A percentile compares a stretch with the other conserved stretches of the same genome.
Conservation (phyloP, 2,113 vertebrate genomes). For the Crotalus viridis region DNA sequence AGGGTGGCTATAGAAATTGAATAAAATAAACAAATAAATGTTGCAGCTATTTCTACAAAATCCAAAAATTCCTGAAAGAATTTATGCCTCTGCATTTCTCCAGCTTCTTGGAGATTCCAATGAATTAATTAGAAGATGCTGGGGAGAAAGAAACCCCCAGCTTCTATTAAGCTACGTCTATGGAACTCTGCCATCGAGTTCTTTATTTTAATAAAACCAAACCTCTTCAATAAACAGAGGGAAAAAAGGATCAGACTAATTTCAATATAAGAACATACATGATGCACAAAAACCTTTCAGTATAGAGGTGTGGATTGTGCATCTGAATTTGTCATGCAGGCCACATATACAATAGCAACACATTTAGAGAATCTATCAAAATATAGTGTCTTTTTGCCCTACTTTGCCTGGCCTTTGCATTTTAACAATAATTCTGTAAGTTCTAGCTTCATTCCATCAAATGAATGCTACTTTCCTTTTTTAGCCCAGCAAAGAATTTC, state of each 20-base stretch:
- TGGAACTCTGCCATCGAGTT: not conserved
- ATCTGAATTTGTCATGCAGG: not conserved
- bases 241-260: not conserved
- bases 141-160: not conserved
- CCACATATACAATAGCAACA: not conserved
- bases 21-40: not conserved
- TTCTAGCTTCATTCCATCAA: not conserved
- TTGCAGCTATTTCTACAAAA: not conserved
- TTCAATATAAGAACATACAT: not conserved
- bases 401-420: not conserved
- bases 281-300: not conserved
- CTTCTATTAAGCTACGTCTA: not conserved
- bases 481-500: not conserved
- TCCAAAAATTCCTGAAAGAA: not conserved
- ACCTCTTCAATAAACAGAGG: not conserved
- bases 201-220: not conserved
- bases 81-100: not conserved
- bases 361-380: not conserved
- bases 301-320: not conserved
- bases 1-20: too few species aligned
- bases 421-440: not conserved
- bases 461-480: too few species aligned
- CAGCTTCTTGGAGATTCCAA: not conserved
- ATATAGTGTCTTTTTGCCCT: not conserved
- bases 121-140: not conserved